Conservation (phyloP, 2,797 vertebrate species). For the Gila robusta region DNA sequence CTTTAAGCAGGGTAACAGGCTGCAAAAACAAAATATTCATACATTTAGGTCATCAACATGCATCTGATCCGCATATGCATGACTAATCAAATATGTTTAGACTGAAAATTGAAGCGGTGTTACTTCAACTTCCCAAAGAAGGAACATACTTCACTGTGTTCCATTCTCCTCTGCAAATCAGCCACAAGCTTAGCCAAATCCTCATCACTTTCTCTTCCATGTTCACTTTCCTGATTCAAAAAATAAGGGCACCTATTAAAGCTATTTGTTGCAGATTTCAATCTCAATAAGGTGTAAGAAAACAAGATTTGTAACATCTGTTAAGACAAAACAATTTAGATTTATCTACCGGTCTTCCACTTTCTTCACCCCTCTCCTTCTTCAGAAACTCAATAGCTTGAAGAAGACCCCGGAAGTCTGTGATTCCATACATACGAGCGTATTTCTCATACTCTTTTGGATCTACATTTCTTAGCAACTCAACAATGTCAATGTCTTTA, state of each 20-base stretch:
- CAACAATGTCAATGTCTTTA: slow-evolving; percentile 94
- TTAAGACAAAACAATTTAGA: slow-evolving; percentile 22
- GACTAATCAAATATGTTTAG: slow-evolving; percentile 12
- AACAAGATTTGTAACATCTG: slow-evolving; percentile 11
- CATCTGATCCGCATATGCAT: background rate
- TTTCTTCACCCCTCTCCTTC: slow-evolving; percentile 89
- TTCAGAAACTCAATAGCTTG: slow-evolving; percentile 97
- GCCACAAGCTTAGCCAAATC: slow-evolving; percentile 90
- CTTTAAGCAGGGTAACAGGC: slow-evolving; percentile 90
- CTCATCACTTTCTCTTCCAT: slow-evolving; percentile 83
- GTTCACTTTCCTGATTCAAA: slow-evolving; percentile 85
- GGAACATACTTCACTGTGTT: slow-evolving; percentile 87
- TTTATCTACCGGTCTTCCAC: slow-evolving; percentile 85
- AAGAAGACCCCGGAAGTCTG: slow-evolving; percentile 96
- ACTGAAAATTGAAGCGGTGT: slow-evolving; percentile 7
- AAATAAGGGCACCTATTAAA: slow-evolving; percentile 41
- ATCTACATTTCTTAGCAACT: slow-evolving; percentile 97
- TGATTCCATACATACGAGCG: slow-evolving; percentile 98
- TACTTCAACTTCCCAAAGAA: slow-evolving; percentile 19
- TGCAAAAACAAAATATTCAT: slow-evolving; percentile 71
- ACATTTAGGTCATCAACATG: slow-evolving; percentile 62
- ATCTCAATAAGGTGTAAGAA: slow-evolving; percentile 1
- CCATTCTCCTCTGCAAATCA: slow-evolving; percentile 86
- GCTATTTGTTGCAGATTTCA: slow-evolving; percentile 16
- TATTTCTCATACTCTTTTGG: slow-evolving; percentile 99